Evolutionary conservation across 2,797 vertebrate genomes (phyloP), one percentile per base, ranked within the genome.

Genomic region (Perodicticus potto): DNA sequence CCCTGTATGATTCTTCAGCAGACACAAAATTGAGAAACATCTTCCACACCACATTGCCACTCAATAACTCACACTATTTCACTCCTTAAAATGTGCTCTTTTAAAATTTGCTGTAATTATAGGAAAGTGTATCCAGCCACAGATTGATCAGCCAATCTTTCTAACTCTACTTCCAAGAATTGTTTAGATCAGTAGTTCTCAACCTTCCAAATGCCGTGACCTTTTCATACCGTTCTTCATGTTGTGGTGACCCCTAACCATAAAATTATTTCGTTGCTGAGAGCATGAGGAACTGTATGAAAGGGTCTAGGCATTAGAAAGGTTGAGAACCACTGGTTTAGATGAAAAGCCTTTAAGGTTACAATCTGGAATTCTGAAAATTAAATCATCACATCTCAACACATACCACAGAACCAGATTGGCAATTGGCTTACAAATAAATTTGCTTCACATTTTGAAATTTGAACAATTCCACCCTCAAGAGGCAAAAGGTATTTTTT

Each of bases 381-480:
- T 20, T 63, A 94, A 93, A 84, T 86, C 32, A 63, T 87, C 89
- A 27, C 20, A 29, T 77, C n/a, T 92, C 27, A 70, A 67, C 19
- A 49, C 74, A 16, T 19, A 73, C 37, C 59, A 65, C 82, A 88
- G 88, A 88, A 80, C 53, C 40, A 86, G 59, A 19, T 59, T 88
- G 37, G 29, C 34, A 89, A 86, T 92, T 76, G 83, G 29, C 34
- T 77, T 91, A 55, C 32, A 80, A 81, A 85, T 69, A 83, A 89
- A 80, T 87, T 91, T 88, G 43, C 55, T 88, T 97, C 55, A 78
- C 91, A 67, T 88, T 90, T 90, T 94, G 27, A 85, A 70, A 89
- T 83, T 94, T 83, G 61, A 22, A 72, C 37, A 77, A 70, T 94
- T 67, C 13, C 12, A 40, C 22, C 29, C 40, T 76, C 29, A 19